A percentile compares a stretch with the other conserved stretches of the same genome.
Evolutionary conservation across 1,140 invertebrate species (phyloP).

Genomic region (Drosophila varians): DNA sequence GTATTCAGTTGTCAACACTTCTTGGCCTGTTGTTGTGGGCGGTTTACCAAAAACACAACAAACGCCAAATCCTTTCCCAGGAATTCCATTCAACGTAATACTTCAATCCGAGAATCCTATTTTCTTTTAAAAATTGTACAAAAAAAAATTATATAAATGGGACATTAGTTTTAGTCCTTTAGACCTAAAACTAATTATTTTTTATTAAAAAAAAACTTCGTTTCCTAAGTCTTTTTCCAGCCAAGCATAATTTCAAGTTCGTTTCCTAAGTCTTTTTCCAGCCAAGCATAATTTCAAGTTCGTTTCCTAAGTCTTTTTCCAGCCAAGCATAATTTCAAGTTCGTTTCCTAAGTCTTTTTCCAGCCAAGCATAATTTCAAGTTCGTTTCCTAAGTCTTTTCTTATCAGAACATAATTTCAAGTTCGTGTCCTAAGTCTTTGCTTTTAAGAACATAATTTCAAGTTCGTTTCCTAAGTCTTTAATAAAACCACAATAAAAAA

Average conservation of each 20-base stretch:
- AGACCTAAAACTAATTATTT: too few species aligned
- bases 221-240: not conserved
- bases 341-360: not conserved
- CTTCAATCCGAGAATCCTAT: not conserved
- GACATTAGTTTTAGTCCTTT: too few species aligned
- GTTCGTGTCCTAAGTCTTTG: not conserved
- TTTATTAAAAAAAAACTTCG: too few species aligned
- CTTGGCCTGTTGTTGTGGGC: conserved; percentile 19
- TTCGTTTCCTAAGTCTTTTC: not conserved
- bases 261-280: not conserved
- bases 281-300: not conserved
- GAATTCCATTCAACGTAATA: not conserved
- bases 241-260: not conserved
- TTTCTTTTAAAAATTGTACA: not conserved
- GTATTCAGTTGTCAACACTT: conserved; percentile 8
- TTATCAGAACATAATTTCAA: not conserved
- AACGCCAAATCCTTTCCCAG: conserved; percentile 10
- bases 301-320: conserved; percentile 3
- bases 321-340: not conserved
- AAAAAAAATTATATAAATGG: too few species aligned
- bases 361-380: not conserved
- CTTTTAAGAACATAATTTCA: not conserved
- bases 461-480: not conserved
- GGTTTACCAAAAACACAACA: conserved; percentile 5
- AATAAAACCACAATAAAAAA: not conserved